Percentiles rank a stretch among this genome's conserved stretches.
Evolutionary conservation across 2,888 invertebrate species (phyloP).

Genomic region (Sesia bembeciformis): DNA sequence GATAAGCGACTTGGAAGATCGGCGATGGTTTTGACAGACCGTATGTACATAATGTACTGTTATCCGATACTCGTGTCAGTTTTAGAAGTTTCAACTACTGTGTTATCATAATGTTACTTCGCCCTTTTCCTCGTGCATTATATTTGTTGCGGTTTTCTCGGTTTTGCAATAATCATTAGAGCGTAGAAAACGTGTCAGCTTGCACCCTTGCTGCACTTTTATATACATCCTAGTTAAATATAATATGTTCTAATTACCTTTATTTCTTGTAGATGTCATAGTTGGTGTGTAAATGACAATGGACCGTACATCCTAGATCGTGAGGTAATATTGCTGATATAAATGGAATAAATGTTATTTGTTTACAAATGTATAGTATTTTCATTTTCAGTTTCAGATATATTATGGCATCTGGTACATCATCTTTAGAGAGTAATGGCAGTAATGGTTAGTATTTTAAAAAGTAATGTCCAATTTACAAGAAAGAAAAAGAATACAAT

Average conservation of each 20-base stretch:
- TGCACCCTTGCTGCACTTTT: slow-evolving; percentile 28
- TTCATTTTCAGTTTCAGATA: slow-evolving; percentile 46
- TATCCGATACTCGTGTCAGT: slow-evolving; percentile 28
- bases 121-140: not conserved
- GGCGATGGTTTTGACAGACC: slow-evolving; percentile 39
- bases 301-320: slow-evolving; percentile 20
- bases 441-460: slow-evolving; percentile 77
- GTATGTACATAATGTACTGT: slow-evolving; percentile 30
- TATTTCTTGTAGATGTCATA: slow-evolving; percentile 9
- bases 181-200: slow-evolving; percentile 70
- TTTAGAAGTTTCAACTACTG: not conserved
- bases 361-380: not conserved
- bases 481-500: no score
- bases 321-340: slow-evolving; percentile 8
- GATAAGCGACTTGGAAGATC: slow-evolving; percentile 31
- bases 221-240: slow-evolving; percentile 1
- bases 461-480: no score
- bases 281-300: slow-evolving; percentile 22
- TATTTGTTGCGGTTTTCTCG: slow-evolving; percentile 29
- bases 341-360: not conserved
- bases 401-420: slow-evolving; percentile 82
- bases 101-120: not conserved
- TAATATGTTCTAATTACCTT: slow-evolving; percentile 3
- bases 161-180: slow-evolving; percentile 69
- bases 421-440: slow-evolving; percentile 85